These are phyloP conservation scores for Danaus melanippus DNA, from an alignment of 1,140 invertebrate genomes.

Conservation along the genomic window DNA sequence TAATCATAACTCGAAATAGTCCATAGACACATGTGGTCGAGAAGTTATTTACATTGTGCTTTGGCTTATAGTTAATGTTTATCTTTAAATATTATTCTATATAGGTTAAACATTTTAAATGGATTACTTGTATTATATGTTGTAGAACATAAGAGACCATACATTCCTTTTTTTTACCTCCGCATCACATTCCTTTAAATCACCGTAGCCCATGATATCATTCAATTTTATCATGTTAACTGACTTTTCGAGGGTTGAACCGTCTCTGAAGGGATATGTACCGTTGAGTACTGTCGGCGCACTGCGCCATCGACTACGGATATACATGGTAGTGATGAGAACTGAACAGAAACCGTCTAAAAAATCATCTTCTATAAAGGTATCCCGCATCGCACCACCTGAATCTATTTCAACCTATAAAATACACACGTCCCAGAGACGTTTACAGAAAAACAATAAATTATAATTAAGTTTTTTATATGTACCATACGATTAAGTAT, in stretches of 20 bases:
- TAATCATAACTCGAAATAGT: no score
- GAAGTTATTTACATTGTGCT: no score
- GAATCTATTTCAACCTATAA: constrained; percentile 49
- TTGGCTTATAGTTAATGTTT: no score
- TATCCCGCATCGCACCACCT: constrained; percentile 43
- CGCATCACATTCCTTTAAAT: constrained; percentile 50
- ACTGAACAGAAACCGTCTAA: constrained; percentile 57
- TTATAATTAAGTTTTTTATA: background rate
- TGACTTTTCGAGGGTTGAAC: constrained; percentile 19
- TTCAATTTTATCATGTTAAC: constrained; percentile 59
- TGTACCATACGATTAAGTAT: constrained; percentile 40
- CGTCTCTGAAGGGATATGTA: constrained; percentile 40
- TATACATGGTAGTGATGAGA: constrained; percentile 86
- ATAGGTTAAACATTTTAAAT: no score
- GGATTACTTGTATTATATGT: no score
- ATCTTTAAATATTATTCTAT: no score
- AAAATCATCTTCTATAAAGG: constrained; percentile 55
- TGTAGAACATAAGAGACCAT: background rate
- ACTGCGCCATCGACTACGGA: constrained; percentile 76
- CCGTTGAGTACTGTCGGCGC: constrained; percentile 63
- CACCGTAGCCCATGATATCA: constrained; percentile 55
- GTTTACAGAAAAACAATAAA: background rate
- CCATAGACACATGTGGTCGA: no score
- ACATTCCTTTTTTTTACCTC: constrained; percentile 33
- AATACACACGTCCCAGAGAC: background rate